These are phyloP conservation scores for Spea bombifrons DNA, from an alignment of 2,113 vertebrate species.

Conservation along the genomic window DNA sequence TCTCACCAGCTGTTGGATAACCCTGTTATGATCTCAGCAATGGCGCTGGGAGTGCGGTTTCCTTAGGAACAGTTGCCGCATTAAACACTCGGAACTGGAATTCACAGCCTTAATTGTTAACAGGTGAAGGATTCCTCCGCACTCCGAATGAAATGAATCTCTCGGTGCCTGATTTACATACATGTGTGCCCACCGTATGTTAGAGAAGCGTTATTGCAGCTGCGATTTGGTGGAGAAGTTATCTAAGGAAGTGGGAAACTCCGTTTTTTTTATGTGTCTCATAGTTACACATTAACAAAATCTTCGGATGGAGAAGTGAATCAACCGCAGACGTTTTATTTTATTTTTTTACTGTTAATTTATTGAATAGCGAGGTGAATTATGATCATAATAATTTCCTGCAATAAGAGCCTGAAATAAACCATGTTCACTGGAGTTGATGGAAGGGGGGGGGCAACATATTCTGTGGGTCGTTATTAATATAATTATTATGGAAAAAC, in stretches of 20 bases:
- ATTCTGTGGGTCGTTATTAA: too few relatives aligned
- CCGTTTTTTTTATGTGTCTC: background rate
- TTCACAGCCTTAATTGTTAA: constrained; percentile 47
- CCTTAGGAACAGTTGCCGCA: constrained; percentile 41
- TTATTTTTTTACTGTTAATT: background rate
- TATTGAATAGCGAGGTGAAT: background rate
- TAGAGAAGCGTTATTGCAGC: constrained; percentile 20
- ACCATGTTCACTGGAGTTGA: background rate
- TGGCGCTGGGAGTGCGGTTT: constrained; percentile 20
- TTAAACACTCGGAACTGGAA: constrained; percentile 41
- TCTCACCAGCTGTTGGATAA: constrained; percentile 43
- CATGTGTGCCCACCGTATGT: constrained; percentile 14
- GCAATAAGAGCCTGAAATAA: too few relatives aligned
- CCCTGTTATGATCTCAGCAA: constrained; percentile 16
- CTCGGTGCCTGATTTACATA: constrained; percentile 40
- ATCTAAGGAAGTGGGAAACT: background rate
- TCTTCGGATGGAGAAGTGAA: background rate
- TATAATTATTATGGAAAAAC: too few relatives aligned
- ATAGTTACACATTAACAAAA: background rate
- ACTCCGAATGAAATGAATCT: constrained; percentile 38
- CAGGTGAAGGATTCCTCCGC: constrained; percentile 41
- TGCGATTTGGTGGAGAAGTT: background rate
- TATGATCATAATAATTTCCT: background rate
- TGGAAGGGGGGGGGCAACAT: too few relatives aligned
- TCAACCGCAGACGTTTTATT: background rate